phyloP scores from a whole-genome alignment of 2,888 invertebrate species.

The Ditula angustiorana region DNA sequence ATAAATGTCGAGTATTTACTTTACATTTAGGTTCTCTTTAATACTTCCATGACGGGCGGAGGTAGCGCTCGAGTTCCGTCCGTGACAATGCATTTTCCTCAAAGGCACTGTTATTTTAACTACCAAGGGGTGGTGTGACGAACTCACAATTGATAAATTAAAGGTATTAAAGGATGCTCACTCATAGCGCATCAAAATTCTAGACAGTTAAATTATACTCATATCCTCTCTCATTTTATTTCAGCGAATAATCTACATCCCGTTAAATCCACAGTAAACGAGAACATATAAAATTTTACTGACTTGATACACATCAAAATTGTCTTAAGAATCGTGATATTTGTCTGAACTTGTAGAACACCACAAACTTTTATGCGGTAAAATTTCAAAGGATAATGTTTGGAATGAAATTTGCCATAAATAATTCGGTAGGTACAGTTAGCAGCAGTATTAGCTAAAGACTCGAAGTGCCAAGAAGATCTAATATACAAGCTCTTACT shows the following conservation, averaged over 20 bases:
- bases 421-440: neutral
- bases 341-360: neutral
- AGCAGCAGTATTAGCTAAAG: too few species aligned
- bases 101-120: constrained; percentile 64
- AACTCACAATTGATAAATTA: constrained; percentile 26
- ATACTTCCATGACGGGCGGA: constrained; percentile 63
- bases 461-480: too few species aligned
- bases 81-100: constrained; percentile 72
- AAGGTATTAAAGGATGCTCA: constrained; percentile 21
- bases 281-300: neutral
- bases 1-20: constrained; percentile 80
- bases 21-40: constrained; percentile 75
- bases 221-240: neutral
- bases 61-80: constrained; percentile 67
- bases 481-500: too few species aligned
- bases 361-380: neutral
- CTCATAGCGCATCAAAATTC: neutral
- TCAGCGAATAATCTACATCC: neutral
- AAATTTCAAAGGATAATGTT: neutral
- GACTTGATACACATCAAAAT: neutral
- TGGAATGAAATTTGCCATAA: too few species aligned
- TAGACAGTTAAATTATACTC: constrained; percentile 1
- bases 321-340: neutral
- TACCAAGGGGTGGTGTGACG: constrained; percentile 33
- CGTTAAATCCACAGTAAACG: neutral